Base-by-base conservation (phyloP, 1,140 invertebrate species). In the Drosophila leontia region DNA sequence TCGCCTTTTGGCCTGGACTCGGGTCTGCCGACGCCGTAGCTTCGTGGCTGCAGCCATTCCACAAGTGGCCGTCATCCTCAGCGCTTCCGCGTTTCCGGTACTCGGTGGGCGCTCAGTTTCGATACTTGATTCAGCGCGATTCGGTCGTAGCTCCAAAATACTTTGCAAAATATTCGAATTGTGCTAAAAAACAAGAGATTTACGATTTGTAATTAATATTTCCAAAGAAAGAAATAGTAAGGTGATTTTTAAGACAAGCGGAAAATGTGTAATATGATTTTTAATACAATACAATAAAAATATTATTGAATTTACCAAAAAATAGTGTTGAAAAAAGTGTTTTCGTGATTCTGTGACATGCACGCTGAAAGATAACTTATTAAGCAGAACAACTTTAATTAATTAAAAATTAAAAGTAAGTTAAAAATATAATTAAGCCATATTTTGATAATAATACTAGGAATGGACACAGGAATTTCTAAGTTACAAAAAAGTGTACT, bases 51-150 rank as follows among this genome's bases (percentile, higher is more conserved):
- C 67, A 78, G 63, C 78, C 75, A 91, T 91, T 91, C 87, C 87
- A 91, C 87, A 91, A 91, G 87, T 91, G 87, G 87, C 88, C 77
- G 81, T 82, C 81, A 76, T 78, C 55, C 78, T 79, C 69, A 76
- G 44, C 63, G 79, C 68, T 82, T 82, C 68, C 83, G 87, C 81
- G 88, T 84, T 91, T 91, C 88, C 87, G 87, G 87, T 91, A 65
- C 71, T 67, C 56, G 68, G 58, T 53, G 74, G 61, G 74, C 50
- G 72, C 34, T 91, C 82, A 86, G 82, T 83, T 83, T 63, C 57
- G 47, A 50, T 60, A 75, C 51, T 81, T 68, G 69, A 23, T 56
- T 58, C 78, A 83, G 59, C 59, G 77, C 65, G 65, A 60, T 60
- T 79, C 62, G 65, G 57, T 80, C 51, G 57, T 42, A 37, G 39